Base-by-base conservation (phyloP, 2,113 vertebrate species). In the Benitochromis conjunctus region DNA sequence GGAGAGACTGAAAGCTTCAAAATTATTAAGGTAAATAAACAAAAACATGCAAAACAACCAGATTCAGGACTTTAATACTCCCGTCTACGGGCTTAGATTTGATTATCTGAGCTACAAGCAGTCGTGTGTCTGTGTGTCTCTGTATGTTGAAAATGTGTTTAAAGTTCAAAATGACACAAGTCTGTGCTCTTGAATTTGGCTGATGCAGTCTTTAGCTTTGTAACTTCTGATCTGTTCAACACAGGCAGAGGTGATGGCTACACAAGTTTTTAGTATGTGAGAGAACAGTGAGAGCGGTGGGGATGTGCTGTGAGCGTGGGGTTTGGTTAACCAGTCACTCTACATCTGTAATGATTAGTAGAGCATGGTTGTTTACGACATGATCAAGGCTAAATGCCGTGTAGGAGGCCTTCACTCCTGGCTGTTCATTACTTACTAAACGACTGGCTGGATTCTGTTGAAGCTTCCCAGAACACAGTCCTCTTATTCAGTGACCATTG, bases 291-390 rank as follows among this genome's bases (percentile, higher is more conserved):
- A 26, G 51, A 56, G 53, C 31, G 56, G 31, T 38, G 74, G n/a
- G 12, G 29, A 55, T 36, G 24, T 53, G 29, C 18, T 3, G 51
- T 58, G 81, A 66, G 1, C 21, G 3, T 43, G 12, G 38, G 31
- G 43, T 9, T 6, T 41, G 41, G 53, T 78, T 53, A 88, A 78
- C 34, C 77, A 69, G 82, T 36, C 10, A 31, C 31, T 11, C 5
- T 36, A 16, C 18, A 21, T 1, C 66, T 56, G 80, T 69, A 91
- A 85, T 85, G 55, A 90, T 84, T 90, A 55, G 24, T 24, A 3
- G 64, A 71, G 46, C 46, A 1, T 11, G 66, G 66, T 13, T 83
- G 86, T 92, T 94, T 88, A 90, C 83, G 78, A 29, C 88, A 21
- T n/a, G 18, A 66, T 58, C 19, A 6, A 16, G 31, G 26, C 29